phyloP scores from a whole-genome alignment of 64 coral and sea anemone species.

The Anthopleura sola region DNA sequence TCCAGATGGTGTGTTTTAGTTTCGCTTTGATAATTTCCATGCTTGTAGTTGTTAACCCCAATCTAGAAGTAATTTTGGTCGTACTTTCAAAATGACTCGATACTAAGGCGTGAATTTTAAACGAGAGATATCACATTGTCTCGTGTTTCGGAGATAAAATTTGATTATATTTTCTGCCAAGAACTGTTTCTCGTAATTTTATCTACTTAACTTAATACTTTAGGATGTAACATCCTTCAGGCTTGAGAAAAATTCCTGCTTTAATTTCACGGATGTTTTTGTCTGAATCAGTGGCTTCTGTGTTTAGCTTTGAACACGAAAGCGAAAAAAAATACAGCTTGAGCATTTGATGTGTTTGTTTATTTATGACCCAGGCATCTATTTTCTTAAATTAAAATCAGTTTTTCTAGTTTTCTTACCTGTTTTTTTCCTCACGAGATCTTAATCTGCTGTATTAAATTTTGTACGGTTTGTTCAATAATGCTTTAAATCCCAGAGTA shows the following conservation, averaged over 20 bases:
- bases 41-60: background rate
- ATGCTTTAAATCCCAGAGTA: background rate
- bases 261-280: background rate
- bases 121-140: background rate
- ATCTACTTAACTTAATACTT: background rate
- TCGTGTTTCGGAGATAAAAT: background rate
- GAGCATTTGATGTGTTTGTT: conserved; percentile 5
- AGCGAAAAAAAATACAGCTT: background rate
- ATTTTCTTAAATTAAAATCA: background rate
- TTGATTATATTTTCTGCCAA: background rate
- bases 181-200: background rate
- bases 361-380: background rate
- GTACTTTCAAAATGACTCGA: background rate
- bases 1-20: background rate
- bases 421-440: background rate
- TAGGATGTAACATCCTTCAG: background rate
- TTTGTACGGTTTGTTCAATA: background rate
- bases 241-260: background rate
- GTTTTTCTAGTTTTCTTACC: background rate
- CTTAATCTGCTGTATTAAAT: background rate
- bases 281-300: no score
- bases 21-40: background rate
- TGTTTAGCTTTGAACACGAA: background rate
- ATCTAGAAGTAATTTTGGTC: background rate
- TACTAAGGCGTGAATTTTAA: background rate